Base-by-base conservation (phyloP, 2,888 invertebrate species). In the Drymonia ruficornis region DNA sequence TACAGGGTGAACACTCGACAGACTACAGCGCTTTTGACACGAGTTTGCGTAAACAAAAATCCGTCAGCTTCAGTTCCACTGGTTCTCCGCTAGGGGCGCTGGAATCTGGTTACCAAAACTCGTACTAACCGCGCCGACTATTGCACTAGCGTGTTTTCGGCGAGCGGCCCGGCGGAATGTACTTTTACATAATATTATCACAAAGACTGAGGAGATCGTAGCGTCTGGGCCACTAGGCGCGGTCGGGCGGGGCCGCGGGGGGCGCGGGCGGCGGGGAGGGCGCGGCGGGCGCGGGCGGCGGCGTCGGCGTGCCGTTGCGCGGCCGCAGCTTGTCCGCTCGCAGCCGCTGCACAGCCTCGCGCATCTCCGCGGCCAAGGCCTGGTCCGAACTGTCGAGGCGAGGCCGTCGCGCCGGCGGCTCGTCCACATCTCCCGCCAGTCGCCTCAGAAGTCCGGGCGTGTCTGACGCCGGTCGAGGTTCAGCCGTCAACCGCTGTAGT, bases 371-470 rank as follows among this genome's bases (percentile, higher is more conserved):
- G 34, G 92, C 91, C 59, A 93, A 80, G 74, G 82, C 84, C 56
- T 84, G 82, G 73, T 87, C 90, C 13, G 85, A 78, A 94, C 82
- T 94, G 94, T 86, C 90, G 50, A 93, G 93, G 70, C 93, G 94
- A 67, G 93, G 89, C 15, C 89, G 83, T 7, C 88, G 76, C 58
- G 83, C 86, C 56, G 91, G 90, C 64, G 91, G 91, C 38, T 95
- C 94, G 6, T 95, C 95, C 36, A 95, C 93, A 71, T 94, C 95
- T 63, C 95, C 96, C 63, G 96, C 93, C 70, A 96, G 95, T 72
- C 96, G 95, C 67, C 96, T 96, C 95, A 76, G 95, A 86, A 85
- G 95, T 94, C 75, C 95, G 93, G 65, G 96, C 94, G 84, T 95
- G 94, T 81, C 83, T 9, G 59, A 62, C 47, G 63, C 67, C 31